Evolutionary conservation across 2,797 vertebrate genomes (phyloP).

Genomic region (Leptoclinus maculatus): DNA sequence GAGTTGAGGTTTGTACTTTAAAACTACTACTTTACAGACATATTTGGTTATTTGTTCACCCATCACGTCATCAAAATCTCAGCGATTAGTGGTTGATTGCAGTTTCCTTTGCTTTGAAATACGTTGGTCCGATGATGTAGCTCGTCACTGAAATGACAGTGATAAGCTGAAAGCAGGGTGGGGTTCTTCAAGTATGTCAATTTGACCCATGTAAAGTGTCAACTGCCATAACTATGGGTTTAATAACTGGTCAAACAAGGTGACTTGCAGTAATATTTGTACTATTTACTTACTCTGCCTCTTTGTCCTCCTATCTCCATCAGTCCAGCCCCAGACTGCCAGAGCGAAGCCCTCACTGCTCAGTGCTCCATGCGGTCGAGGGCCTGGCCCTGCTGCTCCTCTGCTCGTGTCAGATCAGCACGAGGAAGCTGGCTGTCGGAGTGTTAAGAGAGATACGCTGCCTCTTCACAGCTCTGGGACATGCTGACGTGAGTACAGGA

Average conservation of each 20-base stretch:
- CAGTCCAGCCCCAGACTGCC: conserved; percentile 89
- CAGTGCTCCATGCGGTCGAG: conserved; percentile 94
- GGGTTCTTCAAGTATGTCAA: neutral
- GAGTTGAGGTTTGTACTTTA: conserved; percentile 77
- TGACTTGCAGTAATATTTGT: neutral
- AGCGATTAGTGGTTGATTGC: neutral
- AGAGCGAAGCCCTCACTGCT: conserved; percentile 94
- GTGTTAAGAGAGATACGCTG: conserved; percentile 96
- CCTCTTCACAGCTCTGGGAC: conserved; percentile 93
- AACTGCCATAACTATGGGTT: neutral
- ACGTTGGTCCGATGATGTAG: neutral
- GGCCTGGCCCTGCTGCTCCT: conserved; percentile 95
- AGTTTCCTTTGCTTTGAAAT: neutral
- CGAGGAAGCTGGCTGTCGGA: conserved; percentile 93
- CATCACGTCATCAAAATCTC: neutral
- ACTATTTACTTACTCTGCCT: neutral
- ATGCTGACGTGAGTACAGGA: conserved; percentile 89
- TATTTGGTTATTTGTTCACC: neutral
- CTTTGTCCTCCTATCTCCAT: conserved; percentile 21
- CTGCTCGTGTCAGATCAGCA: conserved; percentile 96
- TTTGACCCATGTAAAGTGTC: neutral
- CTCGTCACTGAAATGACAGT: neutral
- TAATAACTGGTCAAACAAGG: neutral
- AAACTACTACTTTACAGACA: neutral
- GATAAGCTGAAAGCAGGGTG: neutral